Percentiles rank a stretch among this genome's conserved stretches.
phyloP scores from a whole-genome alignment of 2,888 invertebrate genomes.

The Caenorhabditis plicata region DNA sequence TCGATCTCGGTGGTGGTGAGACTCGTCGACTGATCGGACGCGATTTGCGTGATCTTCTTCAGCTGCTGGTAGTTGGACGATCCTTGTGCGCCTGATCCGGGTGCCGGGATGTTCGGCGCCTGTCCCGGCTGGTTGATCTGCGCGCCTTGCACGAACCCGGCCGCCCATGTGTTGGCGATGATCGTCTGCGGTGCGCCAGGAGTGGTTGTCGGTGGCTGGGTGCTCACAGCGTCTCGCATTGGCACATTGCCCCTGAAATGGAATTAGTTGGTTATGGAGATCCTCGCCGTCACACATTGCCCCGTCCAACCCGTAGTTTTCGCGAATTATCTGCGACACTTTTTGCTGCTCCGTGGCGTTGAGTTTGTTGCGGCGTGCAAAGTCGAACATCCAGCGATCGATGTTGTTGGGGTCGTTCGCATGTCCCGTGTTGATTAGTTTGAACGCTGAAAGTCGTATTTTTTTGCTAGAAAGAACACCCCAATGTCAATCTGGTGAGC shows the following conservation, averaged over 20 bases:
- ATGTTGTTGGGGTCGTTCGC: constrained; percentile 30
- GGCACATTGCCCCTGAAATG: background rate
- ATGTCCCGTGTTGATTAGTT: constrained; percentile 37
- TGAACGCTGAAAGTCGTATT: constrained; percentile 25
- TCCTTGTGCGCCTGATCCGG: background rate
- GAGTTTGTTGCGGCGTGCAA: constrained; percentile 48
- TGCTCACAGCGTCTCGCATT: constrained; percentile 5
- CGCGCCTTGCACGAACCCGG: too few species aligned
- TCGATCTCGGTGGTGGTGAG: constrained; percentile 41
- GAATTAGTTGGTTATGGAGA: too few species aligned
- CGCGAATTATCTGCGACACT: constrained; percentile 19
- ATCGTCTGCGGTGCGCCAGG: too few species aligned
- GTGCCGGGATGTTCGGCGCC: background rate
- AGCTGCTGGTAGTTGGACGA: constrained; percentile 15
- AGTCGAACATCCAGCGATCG: constrained; percentile 49
- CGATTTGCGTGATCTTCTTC: constrained; percentile 31
- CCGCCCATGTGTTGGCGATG: constrained; percentile 2
- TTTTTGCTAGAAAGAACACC: background rate
- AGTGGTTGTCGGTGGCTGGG: background rate
- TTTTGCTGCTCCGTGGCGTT: constrained; percentile 24
- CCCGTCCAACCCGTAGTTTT: constrained; percentile 29
- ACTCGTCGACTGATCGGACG: constrained; percentile 37
- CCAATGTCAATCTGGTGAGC: too few species aligned
- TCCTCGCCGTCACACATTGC: too few species aligned
- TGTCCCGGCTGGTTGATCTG: constrained; percentile 6